These are phyloP conservation scores for Syngnathus typhle DNA, from an alignment of 2,113 vertebrate species.

Conservation along the genomic window DNA sequence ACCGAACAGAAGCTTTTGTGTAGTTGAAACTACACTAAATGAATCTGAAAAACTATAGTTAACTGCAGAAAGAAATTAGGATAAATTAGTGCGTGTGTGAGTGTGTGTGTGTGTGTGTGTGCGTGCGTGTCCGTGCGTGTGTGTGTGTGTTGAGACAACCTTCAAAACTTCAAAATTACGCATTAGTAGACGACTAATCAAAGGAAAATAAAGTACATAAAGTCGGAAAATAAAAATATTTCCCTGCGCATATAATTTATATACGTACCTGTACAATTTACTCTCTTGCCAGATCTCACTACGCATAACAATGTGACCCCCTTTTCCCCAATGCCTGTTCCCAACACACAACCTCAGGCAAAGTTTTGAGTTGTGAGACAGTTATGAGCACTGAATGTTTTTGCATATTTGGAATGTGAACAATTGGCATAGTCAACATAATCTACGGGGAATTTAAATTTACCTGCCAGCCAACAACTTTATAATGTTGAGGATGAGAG, in stretches of 20 bases:
- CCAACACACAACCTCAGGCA: neutral
- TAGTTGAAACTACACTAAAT: constrained; percentile 42
- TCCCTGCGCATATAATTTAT: neutral
- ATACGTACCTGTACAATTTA: no score
- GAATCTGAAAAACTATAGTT: constrained; percentile 45
- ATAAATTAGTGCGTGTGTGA: constrained; percentile 49
- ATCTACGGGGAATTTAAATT: neutral
- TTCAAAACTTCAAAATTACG: constrained; percentile 49
- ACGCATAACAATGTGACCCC: constrained; percentile 12
- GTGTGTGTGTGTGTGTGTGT: no score
- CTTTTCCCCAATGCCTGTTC: constrained; percentile 5
- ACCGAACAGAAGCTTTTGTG: constrained; percentile 36
- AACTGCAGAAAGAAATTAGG: constrained; percentile 54
- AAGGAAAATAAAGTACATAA: constrained; percentile 65
- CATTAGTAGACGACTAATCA: constrained; percentile 58
- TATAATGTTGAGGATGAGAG: constrained; percentile 7
- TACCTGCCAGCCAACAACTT: constrained; percentile 6
- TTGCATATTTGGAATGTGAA: constrained; percentile 12
- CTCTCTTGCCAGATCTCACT: no score
- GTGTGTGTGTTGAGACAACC: constrained; percentile 43
- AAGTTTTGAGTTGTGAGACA: neutral
- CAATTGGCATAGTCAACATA: constrained; percentile 1
- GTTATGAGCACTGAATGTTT: constrained; percentile 18
- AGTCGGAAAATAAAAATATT: constrained; percentile 51
- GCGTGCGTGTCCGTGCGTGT: no score